Evolutionary conservation across 2,888 invertebrate genomes (phyloP), one percentile per base, ranked within the genome.

Genomic region (Hypomecis punctinalis): DNA sequence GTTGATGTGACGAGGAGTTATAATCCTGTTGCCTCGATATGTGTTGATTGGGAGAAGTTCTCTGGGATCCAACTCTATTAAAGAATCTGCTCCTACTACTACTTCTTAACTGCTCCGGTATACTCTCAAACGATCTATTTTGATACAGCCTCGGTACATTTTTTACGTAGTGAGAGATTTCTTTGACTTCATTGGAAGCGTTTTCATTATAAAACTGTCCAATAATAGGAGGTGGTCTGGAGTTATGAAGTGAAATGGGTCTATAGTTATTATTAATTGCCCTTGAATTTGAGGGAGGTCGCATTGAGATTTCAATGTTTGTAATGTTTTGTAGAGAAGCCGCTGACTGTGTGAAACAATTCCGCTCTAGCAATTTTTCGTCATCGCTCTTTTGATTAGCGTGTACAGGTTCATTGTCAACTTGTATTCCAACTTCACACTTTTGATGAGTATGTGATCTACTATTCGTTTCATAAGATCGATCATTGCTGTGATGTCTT

Each of bases 321-420:
- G 91, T 93, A 61, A 93, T 90, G 76, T 93, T 93, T 80, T 93
- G 93, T 61, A 93, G 81, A 52, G 93, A 91, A 39, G 90, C 79
- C 40, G 89, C 85, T 53, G 86, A 75, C 71, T 90, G 89, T 33
- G 88, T 78, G 61, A 86, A 87, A 68, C 82, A 81, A 70, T 86
- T 83, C 69, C 89, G 84, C 75, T 93, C 93, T 62, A 91, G 73
- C 73, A 93, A 77, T 74, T 93, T 93, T 81, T 93, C 93, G 67
- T 93, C 93, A 61, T 93, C 93, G 75, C 93, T 93, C 77, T 93
- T 93, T 77, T 91, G 91, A 76, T 88, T 92, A 61, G 86, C 84
- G 74, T 79, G 77, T 59, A 83, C 69, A 55, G 79, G 77, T 45
- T 79, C 78, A 65, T 88, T 87, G 68, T 82, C 86, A 5, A 84